Conservation (phyloP, 1,140 invertebrate species). For the Drosophila nigrodunni region DNA sequence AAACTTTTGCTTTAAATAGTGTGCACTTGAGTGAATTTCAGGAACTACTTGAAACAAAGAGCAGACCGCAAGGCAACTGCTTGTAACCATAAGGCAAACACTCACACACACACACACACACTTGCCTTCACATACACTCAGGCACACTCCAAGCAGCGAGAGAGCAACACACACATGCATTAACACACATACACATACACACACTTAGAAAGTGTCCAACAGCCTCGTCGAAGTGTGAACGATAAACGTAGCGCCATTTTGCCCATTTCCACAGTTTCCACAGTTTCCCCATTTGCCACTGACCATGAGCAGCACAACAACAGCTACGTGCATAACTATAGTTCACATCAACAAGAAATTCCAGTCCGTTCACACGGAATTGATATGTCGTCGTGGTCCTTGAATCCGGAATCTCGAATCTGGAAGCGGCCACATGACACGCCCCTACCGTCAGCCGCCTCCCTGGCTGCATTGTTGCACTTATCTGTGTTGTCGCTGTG, state of each 20-base stretch:
- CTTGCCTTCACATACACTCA: not conserved
- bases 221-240: slow-evolving; percentile 64
- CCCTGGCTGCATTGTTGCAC: slow-evolving; percentile 64
- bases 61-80: not conserved
- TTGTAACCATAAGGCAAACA: not conserved
- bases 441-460: slow-evolving; percentile 10
- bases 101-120: slow-evolving; percentile 9
- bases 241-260: slow-evolving; percentile 52
- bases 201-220: slow-evolving; percentile 10
- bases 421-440: not conserved
- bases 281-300: slow-evolving; percentile 16
- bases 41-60: not conserved
- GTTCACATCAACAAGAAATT: slow-evolving; percentile 58
- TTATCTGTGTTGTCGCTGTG: slow-evolving; percentile 69
- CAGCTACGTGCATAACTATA: slow-evolving; percentile 41
- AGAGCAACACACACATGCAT: slow-evolving; percentile 5
- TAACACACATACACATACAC: not conserved
- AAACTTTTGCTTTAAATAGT: slow-evolving; percentile 1
- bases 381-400: slow-evolving; percentile 65
- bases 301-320: slow-evolving; percentile 45
- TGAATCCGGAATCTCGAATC: not conserved
- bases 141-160: not conserved
- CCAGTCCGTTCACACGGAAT: slow-evolving; percentile 72
- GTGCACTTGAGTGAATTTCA: not conserved
- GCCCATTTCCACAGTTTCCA: no score